Conservation (phyloP, 2,797 vertebrate genomes). For the Arrhamphus sclerolepis region DNA sequence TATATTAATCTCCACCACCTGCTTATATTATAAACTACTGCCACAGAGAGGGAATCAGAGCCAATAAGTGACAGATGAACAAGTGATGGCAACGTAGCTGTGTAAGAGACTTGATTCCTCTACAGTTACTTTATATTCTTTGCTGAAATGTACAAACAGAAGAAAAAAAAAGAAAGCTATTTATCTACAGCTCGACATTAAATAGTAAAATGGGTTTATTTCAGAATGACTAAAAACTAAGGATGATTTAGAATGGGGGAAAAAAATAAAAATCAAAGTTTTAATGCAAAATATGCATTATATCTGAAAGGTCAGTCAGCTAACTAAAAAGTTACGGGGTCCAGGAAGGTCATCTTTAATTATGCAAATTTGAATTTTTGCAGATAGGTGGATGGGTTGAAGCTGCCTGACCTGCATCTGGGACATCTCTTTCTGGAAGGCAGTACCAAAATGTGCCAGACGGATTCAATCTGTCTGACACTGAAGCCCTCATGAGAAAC, state of each 20-base stretch:
- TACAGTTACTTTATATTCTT: neutral
- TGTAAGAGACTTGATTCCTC: neutral
- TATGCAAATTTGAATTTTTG: neutral
- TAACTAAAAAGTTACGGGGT: neutral
- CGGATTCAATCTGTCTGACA: conserved; percentile 20
- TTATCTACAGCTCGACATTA: neutral
- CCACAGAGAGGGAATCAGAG: conserved; percentile 4
- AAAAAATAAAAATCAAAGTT: conserved; percentile 3
- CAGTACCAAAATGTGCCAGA: conserved; percentile 20
- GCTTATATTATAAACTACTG: conserved; percentile 13
- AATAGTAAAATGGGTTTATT: conserved; percentile 3
- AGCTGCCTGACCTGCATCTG: conserved; percentile 42
- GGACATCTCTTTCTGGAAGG: conserved; percentile 47
- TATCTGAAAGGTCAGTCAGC: conserved; percentile 6
- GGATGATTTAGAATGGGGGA: neutral
- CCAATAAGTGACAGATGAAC: neutral
- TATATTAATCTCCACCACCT: neutral
- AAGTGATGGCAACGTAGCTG: too few species aligned
- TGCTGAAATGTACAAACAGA: neutral
- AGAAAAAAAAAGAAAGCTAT: neutral
- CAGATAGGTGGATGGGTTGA: conserved; percentile 32
- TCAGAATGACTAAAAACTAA: neutral
- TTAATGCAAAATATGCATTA: conserved; percentile 16
- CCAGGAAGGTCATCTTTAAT: neutral
- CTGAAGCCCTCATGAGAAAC: conserved; percentile 58